Conservation (phyloP, 2,797 vertebrate genomes). For the Natrix natrix region DNA sequence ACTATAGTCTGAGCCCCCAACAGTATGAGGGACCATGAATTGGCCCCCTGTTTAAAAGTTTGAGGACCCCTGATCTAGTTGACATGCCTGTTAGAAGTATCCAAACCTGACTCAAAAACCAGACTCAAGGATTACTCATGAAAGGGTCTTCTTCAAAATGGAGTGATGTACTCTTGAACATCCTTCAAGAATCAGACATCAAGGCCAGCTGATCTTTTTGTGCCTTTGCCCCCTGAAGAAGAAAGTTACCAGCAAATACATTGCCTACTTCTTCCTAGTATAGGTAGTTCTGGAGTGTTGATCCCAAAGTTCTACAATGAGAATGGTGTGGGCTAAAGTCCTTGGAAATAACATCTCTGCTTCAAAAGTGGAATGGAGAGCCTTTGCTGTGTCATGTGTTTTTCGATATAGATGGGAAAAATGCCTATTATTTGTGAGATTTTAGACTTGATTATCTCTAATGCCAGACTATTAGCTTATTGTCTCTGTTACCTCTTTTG, state of each 20-base stretch:
- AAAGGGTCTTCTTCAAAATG: not conserved
- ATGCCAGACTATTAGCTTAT: not conserved
- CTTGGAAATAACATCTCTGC: not conserved
- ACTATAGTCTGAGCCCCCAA: too few species aligned
- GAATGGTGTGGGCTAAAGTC: not conserved
- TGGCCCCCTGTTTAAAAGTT: too few species aligned
- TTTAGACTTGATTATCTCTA: not conserved
- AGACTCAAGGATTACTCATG: not conserved
- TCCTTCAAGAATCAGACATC: not conserved
- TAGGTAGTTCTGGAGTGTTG: not conserved
- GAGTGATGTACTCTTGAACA: not conserved
- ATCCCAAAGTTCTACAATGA: not conserved
- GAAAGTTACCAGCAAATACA: not conserved
- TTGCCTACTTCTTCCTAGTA: not conserved
- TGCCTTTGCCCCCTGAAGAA: not conserved
- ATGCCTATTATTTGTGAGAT: not conserved
- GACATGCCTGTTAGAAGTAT: not conserved
- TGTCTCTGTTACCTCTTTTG: not conserved
- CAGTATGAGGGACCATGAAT: too few species aligned
- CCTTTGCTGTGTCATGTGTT: not conserved
- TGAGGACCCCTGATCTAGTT: not conserved
- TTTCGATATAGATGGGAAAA: not conserved
- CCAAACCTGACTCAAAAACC: not conserved
- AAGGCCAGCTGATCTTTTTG: not conserved
- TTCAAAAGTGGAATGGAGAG: not conserved